A percentile compares a stretch with the other conserved stretches of the same genome.
Conservation (phyloP, 2,797 vertebrate genomes). For the Peromyscus attwateri region DNA sequence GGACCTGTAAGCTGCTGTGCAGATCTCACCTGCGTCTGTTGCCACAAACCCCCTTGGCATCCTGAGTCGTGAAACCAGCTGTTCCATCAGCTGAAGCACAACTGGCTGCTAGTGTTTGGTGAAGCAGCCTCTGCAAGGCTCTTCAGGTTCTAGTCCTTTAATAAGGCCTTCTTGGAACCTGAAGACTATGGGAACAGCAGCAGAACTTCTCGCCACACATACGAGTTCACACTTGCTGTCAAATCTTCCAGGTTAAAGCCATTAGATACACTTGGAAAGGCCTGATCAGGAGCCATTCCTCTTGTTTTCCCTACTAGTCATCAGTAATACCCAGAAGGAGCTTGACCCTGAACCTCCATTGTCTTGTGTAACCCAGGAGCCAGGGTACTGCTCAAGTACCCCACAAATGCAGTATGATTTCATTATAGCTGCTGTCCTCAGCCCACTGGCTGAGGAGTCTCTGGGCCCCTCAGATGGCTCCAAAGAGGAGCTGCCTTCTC, state of each 20-base stretch:
- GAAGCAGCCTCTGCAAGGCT: constrained; percentile 34
- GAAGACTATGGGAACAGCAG: constrained; percentile 12
- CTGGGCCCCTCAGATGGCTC: background rate
- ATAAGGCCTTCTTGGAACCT: constrained; percentile 49
- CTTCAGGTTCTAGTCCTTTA: background rate
- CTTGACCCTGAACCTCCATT: background rate
- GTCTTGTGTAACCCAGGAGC: background rate
- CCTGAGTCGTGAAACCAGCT: constrained; percentile 1
- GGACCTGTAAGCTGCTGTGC: constrained; percentile 32
- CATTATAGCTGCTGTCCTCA: constrained; percentile 2
- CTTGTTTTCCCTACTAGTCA: background rate
- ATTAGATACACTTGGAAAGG: constrained; percentile 23
- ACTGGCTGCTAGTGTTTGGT: background rate
- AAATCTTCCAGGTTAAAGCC: constrained; percentile 35
- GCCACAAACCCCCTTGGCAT: constrained; percentile 1
- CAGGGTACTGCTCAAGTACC: background rate
- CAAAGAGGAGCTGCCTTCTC: background rate
- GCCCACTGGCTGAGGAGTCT: background rate
- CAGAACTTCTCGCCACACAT: background rate
- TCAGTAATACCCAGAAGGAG: background rate
- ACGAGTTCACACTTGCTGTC: constrained; percentile 48
- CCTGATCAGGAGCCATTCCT: constrained; percentile 61
- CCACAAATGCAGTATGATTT: background rate
- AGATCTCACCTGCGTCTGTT: constrained; percentile 38
- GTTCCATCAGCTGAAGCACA: constrained; percentile 60